Evolutionary conservation across 1,140 invertebrate genomes (phyloP).

Genomic region (Drosophila mojavensis): DNA sequence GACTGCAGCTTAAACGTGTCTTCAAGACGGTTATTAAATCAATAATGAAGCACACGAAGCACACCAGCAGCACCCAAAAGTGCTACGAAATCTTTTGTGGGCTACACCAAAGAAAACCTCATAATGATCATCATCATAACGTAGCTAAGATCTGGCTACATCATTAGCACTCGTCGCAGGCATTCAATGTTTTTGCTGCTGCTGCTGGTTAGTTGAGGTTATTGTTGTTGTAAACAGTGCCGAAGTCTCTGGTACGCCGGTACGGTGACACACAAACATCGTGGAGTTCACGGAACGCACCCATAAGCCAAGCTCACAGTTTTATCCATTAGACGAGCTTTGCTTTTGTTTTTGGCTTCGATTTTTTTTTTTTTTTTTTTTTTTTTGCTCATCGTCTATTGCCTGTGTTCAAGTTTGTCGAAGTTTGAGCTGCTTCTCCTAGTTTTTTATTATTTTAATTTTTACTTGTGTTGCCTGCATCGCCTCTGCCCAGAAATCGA

Average conservation of each 20-base stretch:
- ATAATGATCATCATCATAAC: constrained; percentile 53
- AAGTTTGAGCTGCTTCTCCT: constrained; percentile 67
- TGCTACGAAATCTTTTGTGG: constrained; percentile 37
- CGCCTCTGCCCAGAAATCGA: constrained; percentile 60
- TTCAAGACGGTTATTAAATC: constrained; percentile 82
- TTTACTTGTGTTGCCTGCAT: constrained; percentile 32
- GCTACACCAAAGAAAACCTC: constrained; percentile 40
- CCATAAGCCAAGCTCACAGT: constrained; percentile 81
- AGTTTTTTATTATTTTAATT: constrained; percentile 10
- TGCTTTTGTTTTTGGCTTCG: constrained; percentile 28
- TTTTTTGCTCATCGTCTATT: constrained; percentile 14
- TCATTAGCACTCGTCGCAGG: constrained; percentile 69
- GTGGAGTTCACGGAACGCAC: constrained; percentile 84
- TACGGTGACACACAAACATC: constrained; percentile 78
- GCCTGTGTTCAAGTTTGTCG: constrained; percentile 41
- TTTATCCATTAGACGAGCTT: constrained; percentile 66
- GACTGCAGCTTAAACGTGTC: constrained; percentile 77
- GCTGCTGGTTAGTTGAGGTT: constrained; percentile 16
- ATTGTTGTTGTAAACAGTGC: constrained; percentile 35
- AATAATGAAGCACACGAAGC: constrained; percentile 83
- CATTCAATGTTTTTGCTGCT: constrained; percentile 34
- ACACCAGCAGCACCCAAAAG: constrained; percentile 54
- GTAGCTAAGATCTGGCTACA: constrained; percentile 52
- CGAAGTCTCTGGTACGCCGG: constrained; percentile 60
- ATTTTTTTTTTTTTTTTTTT: not conserved